Evolutionary conservation across 1,140 invertebrate genomes (phyloP), one percentile per base, ranked within the genome.

Genomic region (Stegodyphus mimosarum): DNA sequence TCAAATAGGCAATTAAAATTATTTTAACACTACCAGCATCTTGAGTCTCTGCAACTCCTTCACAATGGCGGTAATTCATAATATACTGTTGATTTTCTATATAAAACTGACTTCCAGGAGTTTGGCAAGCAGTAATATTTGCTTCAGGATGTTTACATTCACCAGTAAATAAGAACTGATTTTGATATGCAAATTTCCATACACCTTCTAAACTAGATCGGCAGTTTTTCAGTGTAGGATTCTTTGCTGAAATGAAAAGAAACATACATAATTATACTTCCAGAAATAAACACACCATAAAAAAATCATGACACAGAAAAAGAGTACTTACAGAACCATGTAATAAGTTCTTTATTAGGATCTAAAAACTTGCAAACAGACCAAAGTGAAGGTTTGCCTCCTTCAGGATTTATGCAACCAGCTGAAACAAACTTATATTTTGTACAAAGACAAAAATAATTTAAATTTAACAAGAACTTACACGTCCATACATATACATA

Each of bases 81-180:
- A 96, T 96, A 88, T 99, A 99, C 89, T 98, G 97, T 90, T 99
- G 96, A 92, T 99, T 99, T 51, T 97, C 96, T 87, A 98, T 98
- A 64, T 98, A 93, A 90, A 98, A 98, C 90, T 98, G 95, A 13
- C 96, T 97, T 83, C 97, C 98, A 55, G 97, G 96, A 13, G 95
- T 96, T 91, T 99, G 98, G 91, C 98, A 99, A 0, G 97, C 98
- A 88, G 93, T 93, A 87, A 99, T 97, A 88, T 95, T 94, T 6
- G 95, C 96, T 90, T 97, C 95, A 1, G 94, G 94, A 90, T 96
- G 91, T 88, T 93, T 93, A 89, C 96, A 98, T 90, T 97, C 96
- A 51, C 96, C 96, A 50, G 96, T 97, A 89, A 97, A 98, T 86
- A 96, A 93, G 89, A 96, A 97, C 86, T 95, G 92, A 91, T 96